Base-by-base conservation (phyloP, 2,113 vertebrate genomes). In the Syngnathus typhle region DNA sequence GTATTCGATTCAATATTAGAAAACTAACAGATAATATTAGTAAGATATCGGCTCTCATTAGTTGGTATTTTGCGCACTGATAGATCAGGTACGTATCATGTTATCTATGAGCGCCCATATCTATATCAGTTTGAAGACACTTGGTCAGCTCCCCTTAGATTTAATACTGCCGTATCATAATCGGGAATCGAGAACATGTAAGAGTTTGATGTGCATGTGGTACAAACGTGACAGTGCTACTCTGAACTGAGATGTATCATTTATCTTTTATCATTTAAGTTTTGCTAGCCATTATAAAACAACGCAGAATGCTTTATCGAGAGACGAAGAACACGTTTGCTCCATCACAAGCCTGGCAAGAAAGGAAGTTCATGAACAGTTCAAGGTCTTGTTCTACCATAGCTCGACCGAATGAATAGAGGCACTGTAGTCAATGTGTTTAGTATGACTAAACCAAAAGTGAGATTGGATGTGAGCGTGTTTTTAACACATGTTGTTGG, bases 251-350 rank as follows among this genome's bases (percentile, higher is more conserved):
- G 41, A 27, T 7, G 61, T 63, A 44, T 63, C 23, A 44, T 27
- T 21, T 13, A 63, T 8, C 15, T 13, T 16, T 63, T 23, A 27
- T 44, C 52, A 70, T 1, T 65, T 11, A 46, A 56, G 49, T 67
- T 73, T 41, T 21, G 36, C 70, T 70, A 63, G 39, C 16, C 70
- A 80, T 47, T 71, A 79, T 74, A 75, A 78, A 67, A 69, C 60
- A 37, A 72, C 47, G n/a, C 59, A n/a, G 10, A 54, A 70, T 73
- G 73, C 75, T 79, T 80, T 61, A 82, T 85, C 75, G 67, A 58
- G 54, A 82, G 54, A 68, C 65, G 15, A 54, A 43, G 38, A 63
- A 69, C 5, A 19, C 74, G 43, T 68, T 18, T 47, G 39, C 65
- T 70, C 63, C 69, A 65, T 63, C 51, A 21, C 19, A 37, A 41